Evolutionary conservation across 2,797 vertebrate genomes (phyloP).

Genomic region (Ctenopoma multispine): DNA sequence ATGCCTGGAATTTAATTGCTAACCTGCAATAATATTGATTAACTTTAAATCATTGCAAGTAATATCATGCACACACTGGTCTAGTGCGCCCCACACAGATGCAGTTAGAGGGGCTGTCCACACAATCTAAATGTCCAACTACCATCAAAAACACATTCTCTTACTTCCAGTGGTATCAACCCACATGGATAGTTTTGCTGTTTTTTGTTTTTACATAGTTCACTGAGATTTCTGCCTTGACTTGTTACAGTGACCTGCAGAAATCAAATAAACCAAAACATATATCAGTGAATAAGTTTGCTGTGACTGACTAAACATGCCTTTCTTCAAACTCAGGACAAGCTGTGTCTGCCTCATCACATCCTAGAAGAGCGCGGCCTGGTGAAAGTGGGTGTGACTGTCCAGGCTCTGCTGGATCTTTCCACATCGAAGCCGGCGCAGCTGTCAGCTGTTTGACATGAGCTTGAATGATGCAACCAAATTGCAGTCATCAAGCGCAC

Average conservation of each 20-base stretch:
- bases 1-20: not conserved
- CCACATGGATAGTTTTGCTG: not conserved
- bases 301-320: not conserved
- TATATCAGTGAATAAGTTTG: not conserved
- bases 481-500: slow-evolving; percentile 24
- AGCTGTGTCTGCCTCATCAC: slow-evolving; percentile 97
- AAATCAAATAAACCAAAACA: not conserved
- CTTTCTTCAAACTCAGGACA: slow-evolving; percentile 86
- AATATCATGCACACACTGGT: not conserved
- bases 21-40: not conserved
- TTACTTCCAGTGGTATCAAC: not conserved
- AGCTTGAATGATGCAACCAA: slow-evolving; percentile 33
- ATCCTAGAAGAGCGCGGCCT: slow-evolving; percentile 97
- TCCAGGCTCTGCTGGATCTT: slow-evolving; percentile 96
- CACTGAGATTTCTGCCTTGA: not conserved
- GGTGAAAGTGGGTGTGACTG: slow-evolving; percentile 94
- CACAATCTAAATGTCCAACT: too few species aligned
- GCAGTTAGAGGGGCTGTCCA: too few species aligned
- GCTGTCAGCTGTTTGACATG: slow-evolving; percentile 89
- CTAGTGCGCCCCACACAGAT: too few species aligned
- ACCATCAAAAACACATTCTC: not conserved
- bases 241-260: too few species aligned
- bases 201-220: not conserved
- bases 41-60: not conserved
- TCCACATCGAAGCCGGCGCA: slow-evolving; percentile 87